A percentile compares a stretch with the other conserved stretches of the same genome.
phyloP scores from a whole-genome alignment of 2,113 vertebrate genomes.

The Orientallactaga bullata region DNA sequence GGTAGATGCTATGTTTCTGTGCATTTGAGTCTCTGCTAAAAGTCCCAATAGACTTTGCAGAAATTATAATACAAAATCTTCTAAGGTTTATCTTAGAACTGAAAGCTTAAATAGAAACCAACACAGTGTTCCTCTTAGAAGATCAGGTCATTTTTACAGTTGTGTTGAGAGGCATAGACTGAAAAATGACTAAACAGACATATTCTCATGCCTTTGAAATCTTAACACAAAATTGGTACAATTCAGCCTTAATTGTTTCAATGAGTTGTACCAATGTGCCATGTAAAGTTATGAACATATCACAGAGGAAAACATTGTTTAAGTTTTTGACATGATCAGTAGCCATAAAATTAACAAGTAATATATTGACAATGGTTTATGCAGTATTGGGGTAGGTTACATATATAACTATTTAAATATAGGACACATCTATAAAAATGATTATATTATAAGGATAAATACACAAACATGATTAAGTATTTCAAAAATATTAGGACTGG shows the following conservation, averaged over 20 bases:
- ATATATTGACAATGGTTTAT: neutral
- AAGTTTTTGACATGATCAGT: neutral
- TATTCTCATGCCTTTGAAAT: neutral
- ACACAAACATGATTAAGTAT: neutral
- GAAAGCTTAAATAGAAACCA: constrained; percentile 1
- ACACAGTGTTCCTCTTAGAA: neutral
- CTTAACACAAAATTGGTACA: neutral
- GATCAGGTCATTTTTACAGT: neutral
- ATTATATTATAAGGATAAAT: neutral
- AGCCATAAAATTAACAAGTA: neutral
- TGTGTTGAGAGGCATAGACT: neutral
- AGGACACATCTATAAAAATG: neutral
- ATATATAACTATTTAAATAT: neutral
- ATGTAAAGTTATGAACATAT: neutral
- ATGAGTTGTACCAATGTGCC: neutral
- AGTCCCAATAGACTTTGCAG: constrained; percentile 11
- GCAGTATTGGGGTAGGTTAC: neutral
- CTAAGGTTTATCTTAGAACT: constrained; percentile 19
- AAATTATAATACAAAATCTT: neutral
- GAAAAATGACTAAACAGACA: neutral
- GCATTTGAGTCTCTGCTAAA: neutral
- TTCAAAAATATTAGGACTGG: neutral
- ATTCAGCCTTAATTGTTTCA: neutral
- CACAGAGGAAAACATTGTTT: neutral
- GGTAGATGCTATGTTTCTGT: neutral